phyloP scores from a whole-genome alignment of 2,797 vertebrate species.

The Botia kubotai region DNA sequence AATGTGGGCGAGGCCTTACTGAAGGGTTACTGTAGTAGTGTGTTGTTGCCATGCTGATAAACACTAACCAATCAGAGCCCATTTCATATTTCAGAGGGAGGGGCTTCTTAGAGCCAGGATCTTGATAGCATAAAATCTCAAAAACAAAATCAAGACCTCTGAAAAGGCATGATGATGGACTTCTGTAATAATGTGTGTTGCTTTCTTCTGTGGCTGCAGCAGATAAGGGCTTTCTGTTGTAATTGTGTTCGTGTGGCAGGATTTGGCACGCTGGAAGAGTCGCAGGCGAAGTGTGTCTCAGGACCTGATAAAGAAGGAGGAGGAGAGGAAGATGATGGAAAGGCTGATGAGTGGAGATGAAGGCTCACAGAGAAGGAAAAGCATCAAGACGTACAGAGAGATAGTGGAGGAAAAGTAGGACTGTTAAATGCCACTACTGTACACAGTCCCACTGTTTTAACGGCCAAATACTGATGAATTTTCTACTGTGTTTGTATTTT shows the following conservation, averaged over 20 bases:
- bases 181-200: neutral
- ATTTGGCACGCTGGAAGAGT: conserved; percentile 94
- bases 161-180: no score
- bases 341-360: conserved; percentile 81
- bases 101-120: no score
- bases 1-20: no score
- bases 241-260: conserved; percentile 72
- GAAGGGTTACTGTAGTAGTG: no score
- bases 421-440: neutral
- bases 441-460: no score
- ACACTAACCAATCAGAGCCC: no score
- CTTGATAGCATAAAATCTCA: no score
- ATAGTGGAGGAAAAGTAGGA: conserved; percentile 96
- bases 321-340: conserved; percentile 96
- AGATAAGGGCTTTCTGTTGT: neutral
- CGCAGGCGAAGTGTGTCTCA: conserved; percentile 94
- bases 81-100: no score
- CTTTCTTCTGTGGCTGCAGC: neutral
- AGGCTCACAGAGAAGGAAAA: conserved; percentile 85
- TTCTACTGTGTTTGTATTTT: no score
- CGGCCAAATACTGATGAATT: no score
- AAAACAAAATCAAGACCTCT: no score
- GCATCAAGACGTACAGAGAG: conserved; percentile 97
- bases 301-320: conserved; percentile 96
- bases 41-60: no score